Conservation (phyloP, 2,888 invertebrate species). For the Chloromyia formosa region DNA sequence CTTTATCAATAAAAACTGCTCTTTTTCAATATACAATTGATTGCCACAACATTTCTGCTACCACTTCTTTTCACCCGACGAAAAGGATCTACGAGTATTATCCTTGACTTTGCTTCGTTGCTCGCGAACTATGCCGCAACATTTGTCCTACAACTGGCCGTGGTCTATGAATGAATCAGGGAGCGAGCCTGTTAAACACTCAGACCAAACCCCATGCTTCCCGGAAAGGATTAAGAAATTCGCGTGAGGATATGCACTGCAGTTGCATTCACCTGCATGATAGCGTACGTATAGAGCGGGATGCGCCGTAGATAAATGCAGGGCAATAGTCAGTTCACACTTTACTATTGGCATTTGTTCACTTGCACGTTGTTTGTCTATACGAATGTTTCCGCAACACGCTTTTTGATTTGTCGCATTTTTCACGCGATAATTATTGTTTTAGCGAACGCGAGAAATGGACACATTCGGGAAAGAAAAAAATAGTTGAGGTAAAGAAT, state of each 20-base stretch:
- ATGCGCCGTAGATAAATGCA: too few species aligned
- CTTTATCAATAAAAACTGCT: background rate
- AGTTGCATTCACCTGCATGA: constrained; percentile 14
- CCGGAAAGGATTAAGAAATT: background rate
- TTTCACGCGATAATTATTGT: too few species aligned
- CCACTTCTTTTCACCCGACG: background rate
- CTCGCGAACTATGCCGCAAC: background rate
- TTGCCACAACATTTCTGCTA: too few species aligned
- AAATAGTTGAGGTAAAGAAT: too few species aligned
- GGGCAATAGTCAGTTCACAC: background rate
- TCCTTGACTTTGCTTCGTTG: constrained; percentile 20
- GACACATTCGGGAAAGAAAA: too few species aligned
- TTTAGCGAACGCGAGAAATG: too few species aligned
- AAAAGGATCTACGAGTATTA: background rate
- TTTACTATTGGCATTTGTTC: constrained; percentile 29
- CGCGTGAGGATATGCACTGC: constrained; percentile 8
- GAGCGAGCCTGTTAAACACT: too few species aligned
- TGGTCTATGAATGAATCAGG: constrained; percentile 1
- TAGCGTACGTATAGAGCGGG: too few species aligned
- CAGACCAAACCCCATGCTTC: background rate
- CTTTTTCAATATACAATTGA: background rate
- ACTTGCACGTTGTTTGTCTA: constrained; percentile 18
- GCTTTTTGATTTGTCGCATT: too few species aligned
- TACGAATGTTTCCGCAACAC: background rate
- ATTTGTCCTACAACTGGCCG: background rate